These are phyloP conservation scores for Drosophila ohnishii DNA, from an alignment of 1,140 invertebrate genomes.

Conservation along the genomic window DNA sequence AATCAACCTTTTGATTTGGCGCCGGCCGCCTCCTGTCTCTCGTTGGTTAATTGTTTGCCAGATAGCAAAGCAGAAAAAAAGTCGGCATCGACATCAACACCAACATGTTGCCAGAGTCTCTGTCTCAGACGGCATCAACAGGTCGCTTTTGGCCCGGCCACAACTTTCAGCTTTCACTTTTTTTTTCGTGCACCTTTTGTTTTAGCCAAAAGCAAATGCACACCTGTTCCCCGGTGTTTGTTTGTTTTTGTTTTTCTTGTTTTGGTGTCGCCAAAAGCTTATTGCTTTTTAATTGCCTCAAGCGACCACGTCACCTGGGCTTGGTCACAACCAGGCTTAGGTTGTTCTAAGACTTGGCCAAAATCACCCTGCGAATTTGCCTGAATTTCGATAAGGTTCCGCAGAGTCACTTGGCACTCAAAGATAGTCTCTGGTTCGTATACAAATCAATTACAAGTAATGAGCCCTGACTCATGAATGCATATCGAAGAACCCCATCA, in stretches of 20 bases:
- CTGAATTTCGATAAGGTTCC: constrained; percentile 9
- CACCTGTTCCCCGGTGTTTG: constrained; percentile 31
- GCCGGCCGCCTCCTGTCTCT: constrained; percentile 17
- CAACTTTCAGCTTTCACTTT: constrained; percentile 78
- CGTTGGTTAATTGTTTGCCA: constrained; percentile 36
- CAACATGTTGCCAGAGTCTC: constrained; percentile 35
- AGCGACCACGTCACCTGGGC: constrained; percentile 4
- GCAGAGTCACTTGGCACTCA: not conserved
- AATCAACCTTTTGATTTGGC: constrained; percentile 49
- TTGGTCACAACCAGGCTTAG: constrained; percentile 3
- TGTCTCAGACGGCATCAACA: constrained; percentile 39
- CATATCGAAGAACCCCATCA: not conserved
- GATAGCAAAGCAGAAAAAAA: constrained; percentile 12
- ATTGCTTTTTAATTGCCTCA: constrained; percentile 65
- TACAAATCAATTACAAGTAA: not conserved
- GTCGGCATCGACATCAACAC: constrained; percentile 31
- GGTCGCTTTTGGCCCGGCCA: constrained; percentile 69
- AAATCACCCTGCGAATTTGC: not conserved
- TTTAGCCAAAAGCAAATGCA: constrained; percentile 52
- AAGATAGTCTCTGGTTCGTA: not conserved
- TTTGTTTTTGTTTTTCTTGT: not conserved
- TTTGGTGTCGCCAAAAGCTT: constrained; percentile 56
- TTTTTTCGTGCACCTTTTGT: constrained; percentile 68
- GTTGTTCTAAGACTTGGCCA: not conserved
- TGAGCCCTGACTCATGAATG: not conserved